These are phyloP conservation scores for Helicorthomorpha holstii DNA, from an alignment of 1,140 invertebrate species.

Conservation along the genomic window DNA sequence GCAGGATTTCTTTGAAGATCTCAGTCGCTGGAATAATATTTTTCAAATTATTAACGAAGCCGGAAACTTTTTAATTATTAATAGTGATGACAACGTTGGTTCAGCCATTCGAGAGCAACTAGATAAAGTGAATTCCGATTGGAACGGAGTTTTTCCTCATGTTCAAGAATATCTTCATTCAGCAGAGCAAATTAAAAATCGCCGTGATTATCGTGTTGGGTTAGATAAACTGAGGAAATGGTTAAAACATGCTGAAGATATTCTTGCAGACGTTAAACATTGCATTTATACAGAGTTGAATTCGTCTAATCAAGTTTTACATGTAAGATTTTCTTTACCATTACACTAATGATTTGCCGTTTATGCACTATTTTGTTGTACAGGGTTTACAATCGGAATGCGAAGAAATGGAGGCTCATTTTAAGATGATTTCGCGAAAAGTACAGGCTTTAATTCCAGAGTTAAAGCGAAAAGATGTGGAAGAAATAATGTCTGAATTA, in stretches of 20 bases:
- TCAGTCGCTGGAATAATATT: conserved; percentile 75
- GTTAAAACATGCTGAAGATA: conserved; percentile 54
- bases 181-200: conserved; percentile 62
- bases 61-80: conserved; percentile 72
- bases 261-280: conserved; percentile 44
- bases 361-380: conserved; percentile 8
- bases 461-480: conserved; percentile 73
- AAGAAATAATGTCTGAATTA: conserved; percentile 68
- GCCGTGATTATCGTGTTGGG: conserved; percentile 59
- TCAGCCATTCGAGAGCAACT: conserved; percentile 56
- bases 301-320: conserved; percentile 57
- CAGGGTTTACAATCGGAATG: conserved; percentile 54
- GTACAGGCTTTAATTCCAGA: conserved; percentile 81
- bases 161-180: conserved; percentile 73
- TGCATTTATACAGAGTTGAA: conserved; percentile 59
- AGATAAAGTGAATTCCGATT: conserved; percentile 47
- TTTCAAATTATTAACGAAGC: conserved; percentile 63
- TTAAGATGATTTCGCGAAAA: conserved; percentile 71
- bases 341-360: background rate
- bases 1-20: conserved; percentile 51
- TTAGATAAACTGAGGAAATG: conserved; percentile 55
- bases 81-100: conserved; percentile 60
- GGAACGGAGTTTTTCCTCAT: conserved; percentile 56
- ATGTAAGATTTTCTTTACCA: conserved; percentile 26
- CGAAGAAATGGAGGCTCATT: conserved; percentile 69